phyloP scores from a whole-genome alignment of 2,113 vertebrate genomes.

The Bucco capensis region DNA sequence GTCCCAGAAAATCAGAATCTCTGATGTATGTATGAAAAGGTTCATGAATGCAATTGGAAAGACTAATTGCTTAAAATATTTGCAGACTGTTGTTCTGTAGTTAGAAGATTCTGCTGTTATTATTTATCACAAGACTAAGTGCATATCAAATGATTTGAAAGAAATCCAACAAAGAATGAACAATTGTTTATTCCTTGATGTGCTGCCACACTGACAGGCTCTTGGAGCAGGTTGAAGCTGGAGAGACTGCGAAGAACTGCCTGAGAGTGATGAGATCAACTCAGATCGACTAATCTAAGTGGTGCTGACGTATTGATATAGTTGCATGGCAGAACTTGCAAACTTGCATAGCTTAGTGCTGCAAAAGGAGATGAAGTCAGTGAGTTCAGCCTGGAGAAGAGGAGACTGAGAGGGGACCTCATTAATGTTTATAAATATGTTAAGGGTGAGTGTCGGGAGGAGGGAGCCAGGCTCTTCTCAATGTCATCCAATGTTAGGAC shows the following conservation, averaged over 20 bases:
- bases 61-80: background rate
- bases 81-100: background rate
- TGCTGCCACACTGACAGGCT: background rate
- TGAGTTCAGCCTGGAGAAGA: too few relatives aligned
- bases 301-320: fast-evolving
- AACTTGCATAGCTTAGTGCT: background rate
- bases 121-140: background rate
- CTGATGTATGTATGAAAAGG: background rate
- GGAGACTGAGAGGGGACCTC: too few relatives aligned
- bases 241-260: background rate
- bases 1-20: background rate
- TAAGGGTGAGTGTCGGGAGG: too few relatives aligned
- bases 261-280: background rate
- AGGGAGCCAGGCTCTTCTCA: too few relatives aligned
- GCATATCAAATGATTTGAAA: background rate
- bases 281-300: fast-evolving
- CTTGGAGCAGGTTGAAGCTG: background rate
- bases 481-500: too few relatives aligned
- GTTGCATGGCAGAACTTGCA: background rate
- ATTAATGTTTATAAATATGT: too few relatives aligned
- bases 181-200: background rate
- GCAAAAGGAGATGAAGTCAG: background rate
- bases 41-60: background rate
- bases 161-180: background rate
- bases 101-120: background rate